A percentile compares a stretch with the other conserved stretches of the same genome.
Evolutionary conservation across 2,113 vertebrate species (phyloP).

Genomic region (Zeus faber): DNA sequence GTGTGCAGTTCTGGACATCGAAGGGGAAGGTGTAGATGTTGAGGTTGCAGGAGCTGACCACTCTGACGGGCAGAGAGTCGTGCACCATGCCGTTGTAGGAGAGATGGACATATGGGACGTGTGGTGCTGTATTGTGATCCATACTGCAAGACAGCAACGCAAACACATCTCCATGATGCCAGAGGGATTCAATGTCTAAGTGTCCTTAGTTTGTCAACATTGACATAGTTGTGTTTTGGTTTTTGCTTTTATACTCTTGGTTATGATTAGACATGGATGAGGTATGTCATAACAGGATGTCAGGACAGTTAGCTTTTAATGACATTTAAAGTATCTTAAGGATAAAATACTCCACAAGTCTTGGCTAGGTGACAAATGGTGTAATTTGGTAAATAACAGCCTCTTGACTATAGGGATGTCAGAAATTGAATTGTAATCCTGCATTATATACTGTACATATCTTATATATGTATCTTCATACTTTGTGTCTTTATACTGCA

Average conservation of each 20-base stretch:
- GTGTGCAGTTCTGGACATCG: conserved; percentile 47
- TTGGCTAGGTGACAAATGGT: no score
- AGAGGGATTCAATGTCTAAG: not conserved
- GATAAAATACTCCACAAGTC: no score
- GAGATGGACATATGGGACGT: not conserved
- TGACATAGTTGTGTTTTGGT: no score
- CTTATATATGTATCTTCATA: not conserved
- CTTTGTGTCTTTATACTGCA: not conserved
- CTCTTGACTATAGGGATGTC: not conserved
- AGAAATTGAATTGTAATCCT: not conserved
- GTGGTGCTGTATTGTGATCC: not conserved
- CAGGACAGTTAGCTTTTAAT: not conserved
- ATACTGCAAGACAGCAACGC: not conserved
- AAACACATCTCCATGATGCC: no score
- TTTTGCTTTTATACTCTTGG: no score
- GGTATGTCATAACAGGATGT: not conserved
- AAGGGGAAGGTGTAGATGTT: conserved; percentile 53
- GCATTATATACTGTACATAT: not conserved
- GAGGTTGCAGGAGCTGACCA: conserved; percentile 44
- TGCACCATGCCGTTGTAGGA: conserved; percentile 11
- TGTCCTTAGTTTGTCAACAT: not conserved
- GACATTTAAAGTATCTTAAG: not conserved
- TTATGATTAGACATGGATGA: no score
- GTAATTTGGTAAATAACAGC: no score
- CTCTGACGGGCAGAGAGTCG: conserved; percentile 29